phyloP scores from a whole-genome alignment of 2,797 vertebrate genomes.

The Botia almorhae region DNA sequence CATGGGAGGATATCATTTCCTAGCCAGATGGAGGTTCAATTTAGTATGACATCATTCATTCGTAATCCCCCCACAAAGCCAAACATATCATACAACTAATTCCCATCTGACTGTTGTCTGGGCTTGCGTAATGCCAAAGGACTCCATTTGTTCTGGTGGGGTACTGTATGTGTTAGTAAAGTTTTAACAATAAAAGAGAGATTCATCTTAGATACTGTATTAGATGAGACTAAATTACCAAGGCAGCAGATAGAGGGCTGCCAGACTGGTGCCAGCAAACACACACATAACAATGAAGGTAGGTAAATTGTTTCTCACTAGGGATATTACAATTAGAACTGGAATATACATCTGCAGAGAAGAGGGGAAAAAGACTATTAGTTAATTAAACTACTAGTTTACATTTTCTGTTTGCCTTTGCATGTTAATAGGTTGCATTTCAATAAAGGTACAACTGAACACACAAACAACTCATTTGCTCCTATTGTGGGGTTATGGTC shows the following conservation, averaged over 20 bases:
- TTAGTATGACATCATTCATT: not conserved
- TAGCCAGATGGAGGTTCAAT: not conserved
- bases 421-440: not conserved
- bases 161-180: not conserved
- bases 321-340: conserved; percentile 58
- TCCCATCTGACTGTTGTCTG: not conserved
- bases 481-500: too few species aligned
- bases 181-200: not conserved
- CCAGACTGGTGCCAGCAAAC: conserved; percentile 66
- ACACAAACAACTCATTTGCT: not conserved
- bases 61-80: not conserved
- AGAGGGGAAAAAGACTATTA: not conserved
- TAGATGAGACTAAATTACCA: conserved; percentile 64
- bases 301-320: conserved; percentile 60
- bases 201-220: not conserved
- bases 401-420: not conserved
- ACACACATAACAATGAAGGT: conserved; percentile 55
- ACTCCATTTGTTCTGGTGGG: not conserved
- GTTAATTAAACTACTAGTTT: not conserved
- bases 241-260: conserved; percentile 68
- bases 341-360: conserved; percentile 68
- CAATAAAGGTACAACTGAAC: not conserved
- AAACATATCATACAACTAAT: not conserved
- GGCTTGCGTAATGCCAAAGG: conserved; percentile 9
- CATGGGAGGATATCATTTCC: not conserved